Evolutionary conservation across 2,797 vertebrate species (phyloP), one percentile per base, ranked within the genome.

Genomic region (Sciurus vulgaris): DNA sequence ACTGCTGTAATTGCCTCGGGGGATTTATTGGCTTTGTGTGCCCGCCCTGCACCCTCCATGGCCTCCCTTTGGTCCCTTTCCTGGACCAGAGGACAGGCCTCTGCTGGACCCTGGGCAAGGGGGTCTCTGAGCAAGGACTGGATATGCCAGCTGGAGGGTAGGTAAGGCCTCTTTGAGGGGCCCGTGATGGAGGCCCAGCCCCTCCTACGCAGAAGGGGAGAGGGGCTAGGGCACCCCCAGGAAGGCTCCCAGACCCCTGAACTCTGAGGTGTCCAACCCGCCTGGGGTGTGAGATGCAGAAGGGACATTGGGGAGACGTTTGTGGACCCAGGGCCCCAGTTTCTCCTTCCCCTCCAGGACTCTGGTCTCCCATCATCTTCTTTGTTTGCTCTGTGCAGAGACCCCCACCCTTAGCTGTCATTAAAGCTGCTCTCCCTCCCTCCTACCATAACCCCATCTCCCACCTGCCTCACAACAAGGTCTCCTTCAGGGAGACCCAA

Each of bases 11-110:
- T 69, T 89, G 51, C 86, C 70, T 87, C 3, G 0, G 38, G 89
- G 81, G 30, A 82, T 96, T 95, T 88, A 83, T 63, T 84, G 95
- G 67, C 87, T 69, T 91, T 79, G 77, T 69, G 4, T 5, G 26
- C 83, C 67, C 7, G 1, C 54, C 73, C 83, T 35, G 70, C 33
- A 20, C 86, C 84, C 70, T 69, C 22, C 33, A 10, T 33, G 26
- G 77, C 89, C 87, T 88, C 11, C 14, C 17, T 28, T 49, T 38
- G 24, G 51, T 38, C 67, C 18, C 18, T 20, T 13, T 33, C 87
- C 41, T 5, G 47, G 56, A 72, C 18, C 10, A 38, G 38, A 38
- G 38, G 38, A 38, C 15, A 12, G 20, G 8, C 59, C 35, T 74
- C 56, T 59, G 18, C 44, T 44, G 82, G 38, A 20, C 63, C 74